phyloP scores from a whole-genome alignment of 1,140 invertebrate species.

The Saccostrea cuccullata region DNA sequence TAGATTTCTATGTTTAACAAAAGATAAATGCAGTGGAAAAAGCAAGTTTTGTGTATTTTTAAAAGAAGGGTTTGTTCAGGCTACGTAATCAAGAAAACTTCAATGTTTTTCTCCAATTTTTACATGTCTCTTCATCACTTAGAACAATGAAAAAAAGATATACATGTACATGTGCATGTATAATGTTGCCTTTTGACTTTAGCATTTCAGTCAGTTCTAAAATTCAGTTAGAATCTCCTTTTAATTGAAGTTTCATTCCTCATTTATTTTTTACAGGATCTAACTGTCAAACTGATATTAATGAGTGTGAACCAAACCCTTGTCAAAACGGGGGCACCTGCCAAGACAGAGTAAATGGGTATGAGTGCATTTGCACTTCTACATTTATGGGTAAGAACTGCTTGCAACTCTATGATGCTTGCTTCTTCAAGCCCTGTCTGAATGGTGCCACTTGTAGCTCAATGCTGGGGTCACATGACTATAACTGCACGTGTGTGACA shows the following conservation, averaged over 20 bases:
- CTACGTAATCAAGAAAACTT: too few relatives aligned
- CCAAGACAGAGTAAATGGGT: slow-evolving; percentile 88
- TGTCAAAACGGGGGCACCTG: slow-evolving; percentile 60
- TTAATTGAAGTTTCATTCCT: background rate
- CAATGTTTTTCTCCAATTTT: too few relatives aligned
- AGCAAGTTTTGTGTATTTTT: too few relatives aligned
- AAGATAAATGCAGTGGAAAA: too few relatives aligned
- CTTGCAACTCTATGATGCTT: slow-evolving; percentile 59
- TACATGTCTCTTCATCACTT: too few relatives aligned
- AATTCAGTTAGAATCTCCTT: too few relatives aligned
- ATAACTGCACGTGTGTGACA: slow-evolving; percentile 60
- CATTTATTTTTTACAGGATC: slow-evolving; percentile 29
- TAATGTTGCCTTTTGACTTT: too few relatives aligned
- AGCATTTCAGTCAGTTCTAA: too few relatives aligned
- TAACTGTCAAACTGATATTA: slow-evolving; percentile 60
- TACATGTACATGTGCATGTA: too few relatives aligned
- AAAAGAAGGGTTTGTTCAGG: too few relatives aligned
- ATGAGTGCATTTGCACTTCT: slow-evolving; percentile 72
- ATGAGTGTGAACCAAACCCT: slow-evolving; percentile 64
- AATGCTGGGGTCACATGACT: slow-evolving; percentile 45
- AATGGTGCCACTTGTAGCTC: slow-evolving; percentile 67
- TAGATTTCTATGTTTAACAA: too few relatives aligned
- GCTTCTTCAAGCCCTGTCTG: slow-evolving; percentile 79
- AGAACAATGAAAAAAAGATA: too few relatives aligned
- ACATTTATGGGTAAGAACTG: slow-evolving; percentile 65